phyloP scores from a whole-genome alignment of 2,797 vertebrate species.

The Paratrypauchen microcephalus region DNA sequence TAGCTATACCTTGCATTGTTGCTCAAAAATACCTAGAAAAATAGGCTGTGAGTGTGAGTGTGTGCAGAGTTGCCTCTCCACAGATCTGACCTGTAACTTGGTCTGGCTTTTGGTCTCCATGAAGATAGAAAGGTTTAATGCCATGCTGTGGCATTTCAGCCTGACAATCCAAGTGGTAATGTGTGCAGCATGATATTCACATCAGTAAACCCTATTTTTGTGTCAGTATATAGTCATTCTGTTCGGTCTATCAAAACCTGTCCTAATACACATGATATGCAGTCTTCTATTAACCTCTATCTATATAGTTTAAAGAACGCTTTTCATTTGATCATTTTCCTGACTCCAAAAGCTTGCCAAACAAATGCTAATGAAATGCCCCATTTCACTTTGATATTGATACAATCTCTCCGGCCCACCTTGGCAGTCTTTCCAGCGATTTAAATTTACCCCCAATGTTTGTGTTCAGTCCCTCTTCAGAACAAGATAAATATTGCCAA shows the following conservation, averaged over 20 bases:
- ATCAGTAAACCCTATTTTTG: slow-evolving; percentile 1
- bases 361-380: slow-evolving; percentile 45
- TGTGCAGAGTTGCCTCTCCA: no score
- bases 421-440: slow-evolving; percentile 51
- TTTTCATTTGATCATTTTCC: slow-evolving; percentile 26
- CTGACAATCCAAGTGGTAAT: no score
- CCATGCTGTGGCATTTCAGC: no score
- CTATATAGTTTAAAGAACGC: slow-evolving; percentile 16
- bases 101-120: no score
- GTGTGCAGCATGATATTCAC: not conserved
- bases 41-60: no score
- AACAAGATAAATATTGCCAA: slow-evolving; percentile 74
- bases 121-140: no score
- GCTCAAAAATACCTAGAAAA: no score
- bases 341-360: slow-evolving; percentile 22
- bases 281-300: slow-evolving; percentile 14
- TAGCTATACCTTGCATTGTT: no score
- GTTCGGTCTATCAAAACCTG: slow-evolving; percentile 8
- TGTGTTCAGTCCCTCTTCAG: slow-evolving; percentile 65
- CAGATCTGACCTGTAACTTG: no score
- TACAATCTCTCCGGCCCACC: slow-evolving; percentile 37
- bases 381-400: slow-evolving; percentile 60
- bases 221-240: slow-evolving; percentile 8
- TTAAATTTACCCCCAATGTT: slow-evolving; percentile 66
- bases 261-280: slow-evolving; percentile 14